A percentile compares a stretch with the other conserved stretches of the same genome.
Conservation (phyloP, 2,113 vertebrate genomes). For the Microtus ochrogaster region DNA sequence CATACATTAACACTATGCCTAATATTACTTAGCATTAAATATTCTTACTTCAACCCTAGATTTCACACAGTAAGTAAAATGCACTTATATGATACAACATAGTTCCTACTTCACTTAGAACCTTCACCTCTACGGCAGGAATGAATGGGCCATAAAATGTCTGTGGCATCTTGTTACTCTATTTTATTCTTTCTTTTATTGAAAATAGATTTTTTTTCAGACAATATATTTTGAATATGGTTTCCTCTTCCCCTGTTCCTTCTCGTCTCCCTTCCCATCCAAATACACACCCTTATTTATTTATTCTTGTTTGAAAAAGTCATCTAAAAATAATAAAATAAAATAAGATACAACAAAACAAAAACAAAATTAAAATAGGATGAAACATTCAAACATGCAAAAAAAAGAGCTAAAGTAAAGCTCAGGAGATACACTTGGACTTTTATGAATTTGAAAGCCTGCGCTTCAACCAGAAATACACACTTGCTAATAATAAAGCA, state of each 20-base stretch:
- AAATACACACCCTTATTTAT: not conserved
- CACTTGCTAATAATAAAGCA: not conserved
- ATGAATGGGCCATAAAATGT: not conserved
- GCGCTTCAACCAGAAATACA: not conserved
- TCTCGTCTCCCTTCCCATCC: not conserved
- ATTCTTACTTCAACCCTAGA: not conserved
- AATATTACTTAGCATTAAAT: not conserved
- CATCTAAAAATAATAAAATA: not conserved
- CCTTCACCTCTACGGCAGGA: not conserved
- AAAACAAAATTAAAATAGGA: not conserved
- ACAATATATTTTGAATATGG: not conserved
- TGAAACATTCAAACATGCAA: not conserved
- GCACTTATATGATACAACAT: not conserved
- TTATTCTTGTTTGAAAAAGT: not conserved
- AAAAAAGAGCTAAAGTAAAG: not conserved
- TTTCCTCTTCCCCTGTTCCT: not conserved
- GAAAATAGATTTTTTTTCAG: not conserved
- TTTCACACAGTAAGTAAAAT: not conserved
- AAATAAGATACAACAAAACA: not conserved
- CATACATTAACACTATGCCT: no score
- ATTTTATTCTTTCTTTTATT: not conserved
- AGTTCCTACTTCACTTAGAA: not conserved
- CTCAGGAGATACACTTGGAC: not conserved
- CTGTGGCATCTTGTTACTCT: not conserved
- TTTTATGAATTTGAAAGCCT: not conserved